phyloP scores from a whole-genome alignment of 2,888 invertebrate genomes.

The Prosopocoilus inquinatus region DNA sequence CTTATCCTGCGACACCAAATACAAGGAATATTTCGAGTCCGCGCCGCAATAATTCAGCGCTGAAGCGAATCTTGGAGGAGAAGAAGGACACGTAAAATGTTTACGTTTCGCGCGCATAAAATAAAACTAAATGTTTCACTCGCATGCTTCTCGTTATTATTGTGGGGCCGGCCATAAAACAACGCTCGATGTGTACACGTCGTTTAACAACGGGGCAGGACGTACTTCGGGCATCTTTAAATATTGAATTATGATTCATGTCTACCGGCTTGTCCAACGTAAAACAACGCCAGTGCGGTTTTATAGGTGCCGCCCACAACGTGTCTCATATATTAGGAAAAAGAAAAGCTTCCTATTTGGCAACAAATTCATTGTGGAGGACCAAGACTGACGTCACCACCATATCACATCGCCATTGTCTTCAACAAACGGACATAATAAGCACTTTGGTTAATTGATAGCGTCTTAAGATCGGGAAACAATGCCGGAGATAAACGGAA shows the following conservation, averaged over 20 bases:
- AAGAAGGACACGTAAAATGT: constrained; percentile 6
- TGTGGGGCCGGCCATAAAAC: constrained; percentile 6
- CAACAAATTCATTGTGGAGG: neutral
- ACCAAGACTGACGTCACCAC: constrained; percentile 19
- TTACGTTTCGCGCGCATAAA: constrained; percentile 1
- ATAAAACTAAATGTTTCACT: constrained; percentile 5
- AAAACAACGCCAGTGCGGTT: constrained; percentile 15
- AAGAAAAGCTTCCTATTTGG: neutral
- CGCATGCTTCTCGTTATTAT: neutral
- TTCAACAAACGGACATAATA: constrained; percentile 38
- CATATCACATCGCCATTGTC: constrained; percentile 35
- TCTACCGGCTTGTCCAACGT: constrained; percentile 24
- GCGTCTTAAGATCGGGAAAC: constrained; percentile 36
- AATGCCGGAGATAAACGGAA: constrained; percentile 29
- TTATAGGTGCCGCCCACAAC: neutral
- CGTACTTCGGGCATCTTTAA: constrained; percentile 23
- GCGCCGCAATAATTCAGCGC: neutral
- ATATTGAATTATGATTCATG: constrained; percentile 32
- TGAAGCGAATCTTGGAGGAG: neutral
- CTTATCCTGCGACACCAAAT: constrained; percentile 16
- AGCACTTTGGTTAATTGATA: constrained; percentile 40
- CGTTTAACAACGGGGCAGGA: constrained; percentile 12
- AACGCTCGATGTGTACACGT: constrained; percentile 22
- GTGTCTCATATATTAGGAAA: neutral
- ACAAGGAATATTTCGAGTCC: constrained; percentile 4